These are phyloP conservation scores for Caenorhabditis uteleia DNA, from an alignment of 2,888 invertebrate genomes.

Conservation along the genomic window DNA sequence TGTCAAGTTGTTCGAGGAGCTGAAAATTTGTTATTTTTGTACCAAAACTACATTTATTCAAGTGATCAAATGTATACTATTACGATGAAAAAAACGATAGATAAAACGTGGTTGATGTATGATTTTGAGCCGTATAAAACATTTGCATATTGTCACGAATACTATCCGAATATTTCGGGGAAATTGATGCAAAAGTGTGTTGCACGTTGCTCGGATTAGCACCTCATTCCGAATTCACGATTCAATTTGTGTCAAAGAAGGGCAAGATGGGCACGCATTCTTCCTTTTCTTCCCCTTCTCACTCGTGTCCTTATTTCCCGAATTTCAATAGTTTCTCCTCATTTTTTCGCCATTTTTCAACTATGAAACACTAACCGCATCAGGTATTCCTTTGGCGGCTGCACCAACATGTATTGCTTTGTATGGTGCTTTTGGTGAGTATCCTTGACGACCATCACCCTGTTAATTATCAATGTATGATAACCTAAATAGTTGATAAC, in stretches of 20 bases:
- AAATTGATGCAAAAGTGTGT: too few relatives aligned
- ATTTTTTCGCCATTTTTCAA: neutral
- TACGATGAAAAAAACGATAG: too few relatives aligned
- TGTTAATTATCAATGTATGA: slow-evolving; percentile 25
- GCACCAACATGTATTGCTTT: slow-evolving; percentile 82
- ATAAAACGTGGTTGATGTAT: too few relatives aligned
- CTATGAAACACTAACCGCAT: slow-evolving; percentile 68
- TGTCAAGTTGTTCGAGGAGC: slow-evolving; percentile 86
- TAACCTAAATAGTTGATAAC: neutral
- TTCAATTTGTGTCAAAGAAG: slow-evolving; percentile 24
- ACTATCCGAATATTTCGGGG: too few relatives aligned
- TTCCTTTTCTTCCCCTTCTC: slow-evolving; percentile 4
- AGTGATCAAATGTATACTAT: too few relatives aligned
- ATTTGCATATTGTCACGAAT: too few relatives aligned
- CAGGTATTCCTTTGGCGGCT: slow-evolving; percentile 70
- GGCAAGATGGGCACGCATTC: too few relatives aligned
- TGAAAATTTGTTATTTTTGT: too few relatives aligned
- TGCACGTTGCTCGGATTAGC: slow-evolving; percentile 4
- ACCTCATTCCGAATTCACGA: slow-evolving; percentile 27
- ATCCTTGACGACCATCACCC: slow-evolving; percentile 89
- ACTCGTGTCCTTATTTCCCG: neutral
- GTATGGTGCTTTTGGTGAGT: slow-evolving; percentile 80
- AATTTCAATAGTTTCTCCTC: slow-evolving; percentile 20
- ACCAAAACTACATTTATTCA: too few relatives aligned
- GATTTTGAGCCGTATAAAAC: too few relatives aligned